Conservation (phyloP, 1,140 invertebrate genomes). For the Vollenhovia emeryi region DNA sequence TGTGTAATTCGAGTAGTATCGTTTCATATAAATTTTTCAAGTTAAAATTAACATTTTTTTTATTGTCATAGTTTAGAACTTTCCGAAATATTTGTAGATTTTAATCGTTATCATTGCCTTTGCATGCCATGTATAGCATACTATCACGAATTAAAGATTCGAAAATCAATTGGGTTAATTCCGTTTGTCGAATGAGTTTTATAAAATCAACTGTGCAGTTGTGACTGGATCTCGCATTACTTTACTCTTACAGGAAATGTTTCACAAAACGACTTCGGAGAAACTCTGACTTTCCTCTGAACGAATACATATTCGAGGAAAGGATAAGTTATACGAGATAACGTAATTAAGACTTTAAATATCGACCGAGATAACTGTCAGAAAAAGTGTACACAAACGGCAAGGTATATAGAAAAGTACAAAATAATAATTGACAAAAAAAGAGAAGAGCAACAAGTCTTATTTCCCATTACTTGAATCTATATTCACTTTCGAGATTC, state of each 20-base stretch:
- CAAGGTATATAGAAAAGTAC: background rate
- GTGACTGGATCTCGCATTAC: background rate
- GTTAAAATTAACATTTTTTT: background rate
- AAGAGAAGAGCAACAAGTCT: background rate
- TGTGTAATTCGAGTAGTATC: background rate
- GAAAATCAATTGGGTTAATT: constrained; percentile 28
- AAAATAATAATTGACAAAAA: background rate
- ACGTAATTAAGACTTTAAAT: background rate
- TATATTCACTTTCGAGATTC: background rate
- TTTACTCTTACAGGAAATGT: background rate
- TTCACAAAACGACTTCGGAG: background rate
- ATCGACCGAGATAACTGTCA: background rate
- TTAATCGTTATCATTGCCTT: background rate
- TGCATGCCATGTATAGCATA: too few relatives aligned
- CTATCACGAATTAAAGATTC: constrained; percentile 35
- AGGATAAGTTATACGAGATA: background rate
- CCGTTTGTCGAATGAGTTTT: constrained; percentile 2
- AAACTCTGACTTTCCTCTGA: background rate
- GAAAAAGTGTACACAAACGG: background rate
- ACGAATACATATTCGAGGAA: constrained; percentile 19
- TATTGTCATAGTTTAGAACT: background rate
- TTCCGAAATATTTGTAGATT: background rate
- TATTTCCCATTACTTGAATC: background rate
- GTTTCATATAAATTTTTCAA: background rate
- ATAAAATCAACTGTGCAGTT: constrained; percentile 52